A percentile compares a stretch with the other conserved stretches of the same genome.
Evolutionary conservation across 2,888 invertebrate genomes (phyloP).

Genomic region (Onthophagus sagittarius): DNA sequence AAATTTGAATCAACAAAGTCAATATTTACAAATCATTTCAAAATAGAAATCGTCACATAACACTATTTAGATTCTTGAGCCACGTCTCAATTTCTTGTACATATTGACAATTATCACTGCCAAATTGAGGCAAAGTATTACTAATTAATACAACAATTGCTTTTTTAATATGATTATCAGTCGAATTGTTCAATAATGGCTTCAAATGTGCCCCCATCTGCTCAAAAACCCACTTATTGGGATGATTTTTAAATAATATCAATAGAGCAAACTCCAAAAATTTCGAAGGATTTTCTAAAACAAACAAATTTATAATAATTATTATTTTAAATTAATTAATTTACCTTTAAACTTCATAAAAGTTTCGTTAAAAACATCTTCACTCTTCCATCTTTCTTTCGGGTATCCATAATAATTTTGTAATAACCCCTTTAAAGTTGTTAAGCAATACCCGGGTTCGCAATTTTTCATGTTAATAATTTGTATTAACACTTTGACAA

Average conservation of each 20-base stretch:
- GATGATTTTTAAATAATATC: slow-evolving; percentile 46
- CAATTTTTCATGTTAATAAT: slow-evolving; percentile 39
- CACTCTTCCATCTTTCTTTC: slow-evolving; percentile 34
- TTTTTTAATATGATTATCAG: neutral
- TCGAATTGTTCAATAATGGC: slow-evolving; percentile 29
- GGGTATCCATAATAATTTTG: slow-evolving; percentile 46
- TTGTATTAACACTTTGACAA: slow-evolving; percentile 46
- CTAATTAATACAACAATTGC: neutral
- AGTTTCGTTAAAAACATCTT: slow-evolving; percentile 39
- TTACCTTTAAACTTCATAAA: slow-evolving; percentile 44
- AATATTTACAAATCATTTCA: no score
- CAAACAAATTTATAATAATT: neutral
- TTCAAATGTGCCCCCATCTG: slow-evolving; percentile 41
- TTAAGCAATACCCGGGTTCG: slow-evolving; percentile 39
- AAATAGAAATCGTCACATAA: no score
- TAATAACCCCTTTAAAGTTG: slow-evolving; percentile 41
- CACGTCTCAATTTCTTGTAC: neutral
- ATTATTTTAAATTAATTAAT: slow-evolving; percentile 18
- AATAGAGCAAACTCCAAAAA: slow-evolving; percentile 40
- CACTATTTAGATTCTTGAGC: neutral
- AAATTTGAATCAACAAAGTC: no score
- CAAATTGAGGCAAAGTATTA: neutral
- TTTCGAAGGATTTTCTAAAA: slow-evolving; percentile 31
- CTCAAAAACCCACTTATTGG: slow-evolving; percentile 44
- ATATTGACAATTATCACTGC: neutral